phyloP scores from a whole-genome alignment of 2,113 vertebrate species.

The Furnarius figulus region DNA sequence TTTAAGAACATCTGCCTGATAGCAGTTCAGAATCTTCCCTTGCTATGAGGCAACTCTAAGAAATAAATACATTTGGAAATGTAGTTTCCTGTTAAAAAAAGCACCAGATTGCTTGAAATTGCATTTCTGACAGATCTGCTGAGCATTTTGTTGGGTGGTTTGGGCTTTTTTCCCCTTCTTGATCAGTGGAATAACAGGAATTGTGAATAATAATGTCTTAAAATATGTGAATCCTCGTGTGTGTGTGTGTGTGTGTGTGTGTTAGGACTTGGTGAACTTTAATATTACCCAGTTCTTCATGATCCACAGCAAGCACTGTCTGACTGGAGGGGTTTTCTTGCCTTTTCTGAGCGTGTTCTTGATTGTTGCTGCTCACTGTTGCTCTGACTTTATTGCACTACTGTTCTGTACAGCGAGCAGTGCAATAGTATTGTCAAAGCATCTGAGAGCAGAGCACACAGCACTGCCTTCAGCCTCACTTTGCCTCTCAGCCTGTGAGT shows the following conservation, averaged over 20 bases:
- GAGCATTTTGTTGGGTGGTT: neutral
- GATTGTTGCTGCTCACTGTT: conserved; percentile 80
- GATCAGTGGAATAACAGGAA: neutral
- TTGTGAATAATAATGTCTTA: neutral
- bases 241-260: neutral
- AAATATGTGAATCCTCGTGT: neutral
- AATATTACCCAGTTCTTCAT: neutral
- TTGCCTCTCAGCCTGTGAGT: conserved; percentile 34
- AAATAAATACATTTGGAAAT: neutral
- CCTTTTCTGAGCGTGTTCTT: neutral
- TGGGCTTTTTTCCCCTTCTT: too few relatives aligned
- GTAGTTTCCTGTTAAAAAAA: neutral
- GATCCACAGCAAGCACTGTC: neutral
- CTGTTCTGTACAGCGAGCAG: conserved; percentile 96
- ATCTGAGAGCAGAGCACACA: conserved; percentile 82
- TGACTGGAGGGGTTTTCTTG: neutral
- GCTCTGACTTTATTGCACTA: conserved; percentile 99
- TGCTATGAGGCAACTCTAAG: neutral
- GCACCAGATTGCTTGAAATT: neutral
- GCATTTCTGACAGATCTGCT: neutral
- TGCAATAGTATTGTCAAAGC: conserved; percentile 99
- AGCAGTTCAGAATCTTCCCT: neutral
- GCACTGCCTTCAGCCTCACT: conserved; percentile 17
- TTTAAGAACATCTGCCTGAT: neutral
- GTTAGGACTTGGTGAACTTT: neutral